Percentiles rank a stretch among this genome's conserved stretches.
These are phyloP conservation scores for Monarcha castaneiventris DNA, from an alignment of 2,113 vertebrate species.

Conservation along the genomic window DNA sequence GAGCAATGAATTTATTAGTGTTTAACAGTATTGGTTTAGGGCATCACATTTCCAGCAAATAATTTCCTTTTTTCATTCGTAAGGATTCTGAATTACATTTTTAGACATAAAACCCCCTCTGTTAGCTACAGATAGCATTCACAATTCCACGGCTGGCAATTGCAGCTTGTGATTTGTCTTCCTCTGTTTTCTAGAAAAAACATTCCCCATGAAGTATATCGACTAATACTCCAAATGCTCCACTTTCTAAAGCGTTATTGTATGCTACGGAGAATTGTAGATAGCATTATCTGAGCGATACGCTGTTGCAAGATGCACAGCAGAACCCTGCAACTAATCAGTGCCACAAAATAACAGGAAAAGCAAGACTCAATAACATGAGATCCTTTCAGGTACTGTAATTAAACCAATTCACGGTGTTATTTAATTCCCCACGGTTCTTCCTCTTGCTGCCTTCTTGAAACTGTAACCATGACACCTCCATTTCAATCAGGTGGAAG, in stretches of 20 bases:
- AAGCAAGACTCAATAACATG: not conserved
- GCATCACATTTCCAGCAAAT: not conserved
- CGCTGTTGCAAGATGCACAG: not conserved
- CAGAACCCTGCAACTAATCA: not conserved
- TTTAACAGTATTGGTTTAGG: not conserved
- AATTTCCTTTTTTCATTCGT: not conserved
- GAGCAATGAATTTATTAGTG: not conserved
- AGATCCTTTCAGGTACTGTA: constrained; percentile 49
- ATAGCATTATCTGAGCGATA: not conserved
- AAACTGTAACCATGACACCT: constrained; percentile 42
- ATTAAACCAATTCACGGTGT: constrained; percentile 36
- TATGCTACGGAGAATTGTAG: not conserved
- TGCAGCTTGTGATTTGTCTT: not conserved
- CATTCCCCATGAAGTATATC: not conserved
- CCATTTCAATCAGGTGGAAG: constrained; percentile 1
- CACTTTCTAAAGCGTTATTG: not conserved
- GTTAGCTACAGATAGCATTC: not conserved
- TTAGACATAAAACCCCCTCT: not conserved
- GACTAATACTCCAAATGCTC: not conserved
- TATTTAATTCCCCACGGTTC: constrained; percentile 19
- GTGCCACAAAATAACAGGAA: not conserved
- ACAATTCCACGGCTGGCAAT: not conserved
- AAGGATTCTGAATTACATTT: constrained; percentile 10
- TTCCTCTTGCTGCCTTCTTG: constrained; percentile 25
- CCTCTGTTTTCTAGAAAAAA: constrained; percentile 7